Conservation (phyloP, 30 jellyfish, hydroid and myxozoan genomes). For the Cassiopea xamachana region DNA sequence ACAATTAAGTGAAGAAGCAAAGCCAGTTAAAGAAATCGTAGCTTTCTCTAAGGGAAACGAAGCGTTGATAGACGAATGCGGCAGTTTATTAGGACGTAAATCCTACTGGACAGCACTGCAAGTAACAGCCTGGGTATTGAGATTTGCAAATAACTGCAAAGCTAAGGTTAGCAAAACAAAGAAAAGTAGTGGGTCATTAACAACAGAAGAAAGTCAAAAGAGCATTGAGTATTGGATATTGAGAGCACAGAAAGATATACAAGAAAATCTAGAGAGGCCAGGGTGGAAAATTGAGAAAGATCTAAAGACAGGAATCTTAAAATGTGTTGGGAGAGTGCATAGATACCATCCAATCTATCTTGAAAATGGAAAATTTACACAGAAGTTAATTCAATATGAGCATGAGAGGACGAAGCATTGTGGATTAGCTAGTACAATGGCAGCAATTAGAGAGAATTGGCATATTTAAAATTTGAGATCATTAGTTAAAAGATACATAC, state of each 20-base stretch:
- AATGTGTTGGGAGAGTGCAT: constrained; percentile 35
- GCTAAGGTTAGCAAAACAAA: constrained; percentile 18
- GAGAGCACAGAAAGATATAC: constrained; percentile 37
- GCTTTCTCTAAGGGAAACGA: constrained; percentile 35
- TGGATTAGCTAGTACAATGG: constrained; percentile 55
- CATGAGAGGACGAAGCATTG: constrained; percentile 49
- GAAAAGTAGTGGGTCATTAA: constrained; percentile 18
- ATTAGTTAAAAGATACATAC: constrained; percentile 35
- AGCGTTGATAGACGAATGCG: constrained; percentile 53
- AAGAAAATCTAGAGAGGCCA: constrained; percentile 34
- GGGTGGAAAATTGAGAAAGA: constrained; percentile 45
- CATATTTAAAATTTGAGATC: constrained; percentile 19
- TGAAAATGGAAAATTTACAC: constrained; percentile 40
- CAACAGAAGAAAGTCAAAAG: constrained; percentile 39
- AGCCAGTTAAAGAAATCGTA: constrained; percentile 42
- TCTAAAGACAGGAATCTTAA: constrained; percentile 34
- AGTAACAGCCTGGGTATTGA: constrained; percentile 56
- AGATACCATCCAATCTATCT: constrained; percentile 60
- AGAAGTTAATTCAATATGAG: constrained; percentile 34
- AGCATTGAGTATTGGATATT: constrained; percentile 36
- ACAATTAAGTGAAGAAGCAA: constrained; percentile 36
- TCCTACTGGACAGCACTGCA: constrained; percentile 52
- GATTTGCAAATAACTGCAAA: constrained; percentile 50
- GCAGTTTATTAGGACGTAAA: constrained; percentile 26
- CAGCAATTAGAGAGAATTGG: constrained; percentile 64